These are phyloP conservation scores for Lomographa bimaculata DNA, from an alignment of 2,888 invertebrate genomes.

Conservation along the genomic window DNA sequence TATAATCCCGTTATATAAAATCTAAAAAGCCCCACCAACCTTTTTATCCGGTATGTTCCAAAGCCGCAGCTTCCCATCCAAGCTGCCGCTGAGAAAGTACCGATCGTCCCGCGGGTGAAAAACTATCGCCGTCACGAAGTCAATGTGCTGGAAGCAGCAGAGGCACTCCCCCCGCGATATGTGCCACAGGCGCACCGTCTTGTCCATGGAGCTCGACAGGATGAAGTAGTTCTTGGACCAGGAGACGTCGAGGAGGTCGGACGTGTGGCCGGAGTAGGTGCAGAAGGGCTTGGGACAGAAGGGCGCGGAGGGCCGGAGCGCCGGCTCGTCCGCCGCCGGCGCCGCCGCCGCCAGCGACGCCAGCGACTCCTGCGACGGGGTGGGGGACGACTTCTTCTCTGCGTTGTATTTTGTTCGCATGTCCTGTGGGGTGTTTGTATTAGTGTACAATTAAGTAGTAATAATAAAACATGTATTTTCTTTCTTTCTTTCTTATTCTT, in stretches of 20 bases:
- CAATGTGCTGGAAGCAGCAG: constrained; percentile 99
- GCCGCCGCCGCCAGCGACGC: constrained; percentile 84
- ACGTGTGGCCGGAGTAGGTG: constrained; percentile 96
- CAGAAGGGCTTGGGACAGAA: constrained; percentile 97
- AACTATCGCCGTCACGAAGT: constrained; percentile 99
- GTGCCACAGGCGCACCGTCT: constrained; percentile 98
- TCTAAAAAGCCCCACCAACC: no score
- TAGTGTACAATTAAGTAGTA: no score
- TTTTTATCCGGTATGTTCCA: constrained; percentile 99
- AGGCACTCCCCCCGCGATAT: constrained; percentile 98
- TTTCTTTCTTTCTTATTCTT: no score
- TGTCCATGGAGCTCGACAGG: constrained; percentile 99
- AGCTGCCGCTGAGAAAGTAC: constrained; percentile 97
- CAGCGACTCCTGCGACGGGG: constrained; percentile 95
- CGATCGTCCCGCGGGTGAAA: constrained; percentile 97
- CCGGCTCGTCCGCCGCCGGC: constrained; percentile 81
- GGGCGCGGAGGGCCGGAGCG: constrained; percentile 85
- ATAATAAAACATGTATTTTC: no score
- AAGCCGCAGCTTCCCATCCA: constrained; percentile 98
- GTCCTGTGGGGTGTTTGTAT: no score
- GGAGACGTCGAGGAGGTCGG: constrained; percentile 97
- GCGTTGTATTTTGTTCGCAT: constrained; percentile 98
- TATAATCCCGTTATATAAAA: no score
- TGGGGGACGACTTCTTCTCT: constrained; percentile 94
- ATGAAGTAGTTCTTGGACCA: constrained; percentile 99